These are phyloP conservation scores for Oncopodura yosiiana DNA, from an alignment of 1,140 invertebrate species.

Conservation along the genomic window DNA sequence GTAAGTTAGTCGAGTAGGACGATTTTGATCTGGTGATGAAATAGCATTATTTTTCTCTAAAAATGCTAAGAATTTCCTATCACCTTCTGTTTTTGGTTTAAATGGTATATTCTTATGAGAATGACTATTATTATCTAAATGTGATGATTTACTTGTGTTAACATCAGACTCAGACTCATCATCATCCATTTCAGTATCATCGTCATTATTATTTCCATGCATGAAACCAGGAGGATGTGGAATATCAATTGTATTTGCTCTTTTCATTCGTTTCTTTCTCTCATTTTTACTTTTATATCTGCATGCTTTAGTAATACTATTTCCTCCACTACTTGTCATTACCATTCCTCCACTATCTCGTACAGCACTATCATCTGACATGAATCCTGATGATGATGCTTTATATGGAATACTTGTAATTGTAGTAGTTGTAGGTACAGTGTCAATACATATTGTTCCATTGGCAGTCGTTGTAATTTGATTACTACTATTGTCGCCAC, in stretches of 20 bases:
- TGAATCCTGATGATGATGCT: too few species aligned
- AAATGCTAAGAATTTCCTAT: slow-evolving; percentile 70
- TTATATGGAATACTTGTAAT: too few species aligned
- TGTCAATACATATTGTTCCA: too few species aligned
- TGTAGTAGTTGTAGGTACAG: too few species aligned
- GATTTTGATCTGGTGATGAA: slow-evolving; percentile 15
- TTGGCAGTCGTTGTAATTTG: too few species aligned
- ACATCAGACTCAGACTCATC: slow-evolving; percentile 24
- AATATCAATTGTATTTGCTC: slow-evolving; percentile 78
- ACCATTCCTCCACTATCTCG: too few species aligned
- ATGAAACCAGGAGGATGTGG: slow-evolving; percentile 54
- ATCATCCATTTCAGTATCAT: slow-evolving; percentile 39
- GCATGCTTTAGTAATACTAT: slow-evolving; percentile 19
- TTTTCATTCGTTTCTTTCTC: slow-evolving; percentile 68
- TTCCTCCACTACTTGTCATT: too few species aligned
- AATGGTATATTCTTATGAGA: slow-evolving; percentile 47
- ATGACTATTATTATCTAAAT: slow-evolving; percentile 35
- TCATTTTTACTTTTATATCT: slow-evolving; percentile 36
- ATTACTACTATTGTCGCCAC: neutral
- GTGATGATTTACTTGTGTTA: slow-evolving; percentile 43
- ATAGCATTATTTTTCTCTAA: slow-evolving; percentile 55
- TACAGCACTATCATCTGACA: too few species aligned
- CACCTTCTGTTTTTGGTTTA: slow-evolving; percentile 69
- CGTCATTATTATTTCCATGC: slow-evolving; percentile 44
- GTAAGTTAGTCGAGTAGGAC: slow-evolving; percentile 33